Evolutionary conservation across 2,888 invertebrate genomes (phyloP).

Genomic region (Molorchus minor): DNA sequence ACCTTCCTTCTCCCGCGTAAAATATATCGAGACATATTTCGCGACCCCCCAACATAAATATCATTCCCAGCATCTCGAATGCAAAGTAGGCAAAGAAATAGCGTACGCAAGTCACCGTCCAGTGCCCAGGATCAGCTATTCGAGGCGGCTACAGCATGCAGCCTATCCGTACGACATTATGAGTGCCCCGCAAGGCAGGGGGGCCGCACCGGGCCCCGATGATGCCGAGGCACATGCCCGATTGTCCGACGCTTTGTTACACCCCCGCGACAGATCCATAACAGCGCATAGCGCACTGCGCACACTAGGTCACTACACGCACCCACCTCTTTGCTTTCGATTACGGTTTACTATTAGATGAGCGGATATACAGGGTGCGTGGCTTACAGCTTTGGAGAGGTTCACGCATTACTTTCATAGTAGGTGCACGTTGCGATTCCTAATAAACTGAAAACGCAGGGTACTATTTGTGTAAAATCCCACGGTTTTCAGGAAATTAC

Average conservation of each 20-base stretch:
- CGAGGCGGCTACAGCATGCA: conserved; percentile 35
- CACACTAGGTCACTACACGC: conserved; percentile 55
- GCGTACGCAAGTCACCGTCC: conserved; percentile 42
- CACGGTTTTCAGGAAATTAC: no score
- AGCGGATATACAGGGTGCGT: no score
- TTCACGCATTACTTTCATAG: no score
- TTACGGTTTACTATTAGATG: conserved; percentile 38
- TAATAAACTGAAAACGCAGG: no score
- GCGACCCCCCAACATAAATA: conserved; percentile 43
- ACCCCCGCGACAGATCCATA: conserved; percentile 55
- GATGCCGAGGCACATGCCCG: conserved; percentile 50
- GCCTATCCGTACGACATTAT: conserved; percentile 40
- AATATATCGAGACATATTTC: background rate
- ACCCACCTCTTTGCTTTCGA: conserved; percentile 45
- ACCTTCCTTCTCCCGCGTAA: no score
- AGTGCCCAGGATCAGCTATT: conserved; percentile 37
- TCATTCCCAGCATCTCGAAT: conserved; percentile 50
- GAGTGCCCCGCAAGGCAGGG: conserved; percentile 49
- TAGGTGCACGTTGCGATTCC: no score
- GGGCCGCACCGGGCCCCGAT: conserved; percentile 48
- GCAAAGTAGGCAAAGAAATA: conserved; percentile 53
- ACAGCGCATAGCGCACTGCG: conserved; percentile 56
- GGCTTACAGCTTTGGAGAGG: no score
- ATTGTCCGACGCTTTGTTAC: conserved; percentile 50
- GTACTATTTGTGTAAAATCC: no score